These are phyloP conservation scores for Saturnia pavonia DNA, from an alignment of 2,888 invertebrate genomes.

Conservation along the genomic window DNA sequence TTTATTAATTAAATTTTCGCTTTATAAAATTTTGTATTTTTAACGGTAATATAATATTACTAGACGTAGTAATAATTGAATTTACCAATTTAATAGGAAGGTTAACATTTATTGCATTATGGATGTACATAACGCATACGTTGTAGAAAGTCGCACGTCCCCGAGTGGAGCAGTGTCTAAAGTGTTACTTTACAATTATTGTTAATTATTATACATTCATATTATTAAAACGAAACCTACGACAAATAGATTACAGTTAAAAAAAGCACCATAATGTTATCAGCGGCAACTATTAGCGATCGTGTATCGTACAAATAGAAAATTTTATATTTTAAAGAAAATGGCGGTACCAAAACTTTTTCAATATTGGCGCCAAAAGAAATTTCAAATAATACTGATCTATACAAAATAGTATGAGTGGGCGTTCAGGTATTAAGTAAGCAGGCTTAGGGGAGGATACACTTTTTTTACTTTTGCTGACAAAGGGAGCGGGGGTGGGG, in stretches of 20 bases:
- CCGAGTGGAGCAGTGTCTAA: background rate
- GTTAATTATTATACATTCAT: background rate
- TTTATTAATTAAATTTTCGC: background rate
- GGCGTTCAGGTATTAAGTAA: too few species aligned
- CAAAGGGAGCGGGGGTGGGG: too few species aligned
- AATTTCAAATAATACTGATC: background rate
- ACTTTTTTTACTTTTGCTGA: too few species aligned
- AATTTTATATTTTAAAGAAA: background rate
- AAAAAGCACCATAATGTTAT: background rate
- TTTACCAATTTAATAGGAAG: background rate
- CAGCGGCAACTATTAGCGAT: background rate
- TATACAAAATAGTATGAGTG: too few species aligned
- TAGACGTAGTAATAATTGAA: conserved; percentile 7
- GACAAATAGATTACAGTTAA: background rate
- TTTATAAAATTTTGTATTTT: background rate
- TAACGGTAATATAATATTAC: conserved; percentile 5
- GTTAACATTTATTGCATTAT: background rate
- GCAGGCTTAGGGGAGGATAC: too few species aligned
- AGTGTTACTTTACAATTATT: background rate
- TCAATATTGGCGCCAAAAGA: background rate
- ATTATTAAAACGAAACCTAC: background rate
- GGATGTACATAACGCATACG: background rate
- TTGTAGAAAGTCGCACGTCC: background rate
- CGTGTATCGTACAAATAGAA: background rate
- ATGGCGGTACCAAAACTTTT: background rate